Percentiles rank a stretch among this genome's conserved stretches.
Conservation (phyloP, 2,888 invertebrate genomes). For the Shargacucullia verbasci region DNA sequence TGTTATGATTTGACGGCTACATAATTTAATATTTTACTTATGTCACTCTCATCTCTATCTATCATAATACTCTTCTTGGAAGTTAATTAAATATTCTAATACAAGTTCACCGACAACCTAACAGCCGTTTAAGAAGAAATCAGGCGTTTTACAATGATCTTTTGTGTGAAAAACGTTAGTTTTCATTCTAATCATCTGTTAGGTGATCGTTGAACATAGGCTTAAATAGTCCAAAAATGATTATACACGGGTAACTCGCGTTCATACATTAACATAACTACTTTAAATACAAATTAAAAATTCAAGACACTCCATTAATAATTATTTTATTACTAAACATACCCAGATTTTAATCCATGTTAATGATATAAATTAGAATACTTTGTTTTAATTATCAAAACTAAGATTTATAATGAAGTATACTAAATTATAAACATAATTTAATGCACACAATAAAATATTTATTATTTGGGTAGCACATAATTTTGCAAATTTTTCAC, state of each 20-base stretch:
- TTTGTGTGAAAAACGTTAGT: no score
- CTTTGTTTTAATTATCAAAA: conserved; percentile 10
- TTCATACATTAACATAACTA: conserved; percentile 15
- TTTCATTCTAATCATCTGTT: no score
- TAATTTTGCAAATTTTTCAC: conserved; percentile 31
- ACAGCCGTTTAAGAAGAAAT: no score
- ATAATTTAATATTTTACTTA: no score
- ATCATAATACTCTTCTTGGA: no score
- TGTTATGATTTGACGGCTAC: no score
- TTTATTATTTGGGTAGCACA: conserved; percentile 9
- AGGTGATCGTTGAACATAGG: no score
- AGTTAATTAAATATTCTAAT: no score
- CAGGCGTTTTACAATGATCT: no score
- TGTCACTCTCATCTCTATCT: no score
- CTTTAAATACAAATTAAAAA: conserved; percentile 13
- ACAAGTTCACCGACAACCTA: no score
- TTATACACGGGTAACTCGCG: background rate
- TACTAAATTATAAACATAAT: conserved; percentile 27
- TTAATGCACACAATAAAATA: conserved; percentile 10
- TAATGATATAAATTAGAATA: conserved; percentile 2
- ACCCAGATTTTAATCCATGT: conserved; percentile 2
- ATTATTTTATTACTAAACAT: conserved; percentile 8
- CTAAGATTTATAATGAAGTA: background rate
- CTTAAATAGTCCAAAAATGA: no score
- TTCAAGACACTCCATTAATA: conserved; percentile 19